phyloP scores from a whole-genome alignment of 2,113 vertebrate species.

The Antidorcas marsupialis region DNA sequence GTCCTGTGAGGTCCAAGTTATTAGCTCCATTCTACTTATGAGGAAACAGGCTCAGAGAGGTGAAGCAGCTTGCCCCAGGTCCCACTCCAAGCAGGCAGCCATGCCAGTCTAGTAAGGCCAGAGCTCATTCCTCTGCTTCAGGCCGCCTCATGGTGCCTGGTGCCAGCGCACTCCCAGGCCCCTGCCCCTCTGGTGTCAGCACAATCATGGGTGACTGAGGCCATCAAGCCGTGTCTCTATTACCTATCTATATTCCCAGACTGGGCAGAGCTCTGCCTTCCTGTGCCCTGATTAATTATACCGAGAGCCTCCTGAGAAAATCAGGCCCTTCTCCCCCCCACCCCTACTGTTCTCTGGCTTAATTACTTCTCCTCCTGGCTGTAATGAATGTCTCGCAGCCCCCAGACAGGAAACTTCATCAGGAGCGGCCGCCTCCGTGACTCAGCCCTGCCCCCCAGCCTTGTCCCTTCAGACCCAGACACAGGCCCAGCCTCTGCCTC shows the following conservation, averaged over 20 bases:
- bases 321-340: neutral
- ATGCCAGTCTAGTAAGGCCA: too few species aligned
- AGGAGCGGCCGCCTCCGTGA: neutral
- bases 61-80: neutral
- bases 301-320: neutral
- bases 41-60: neutral
- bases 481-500: neutral
- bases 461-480: neutral
- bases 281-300: neutral
- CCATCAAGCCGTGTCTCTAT: neutral
- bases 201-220: neutral
- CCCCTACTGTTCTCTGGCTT: neutral
- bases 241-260: rapidly evolving
- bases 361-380: slow-evolving; percentile 45
- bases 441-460: neutral
- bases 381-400: slow-evolving; percentile 18
- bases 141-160: neutral
- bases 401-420: neutral
- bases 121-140: neutral
- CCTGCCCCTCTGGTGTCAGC: neutral
- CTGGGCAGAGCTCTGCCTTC: too few species aligned
- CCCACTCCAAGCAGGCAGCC: neutral
- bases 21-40: neutral
- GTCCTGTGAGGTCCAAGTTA: neutral
- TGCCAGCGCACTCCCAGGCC: neutral